Evolutionary conservation across 53 echinoderm and acorn worm genomes (phyloP).

Genomic region (Luidia sarsii): DNA sequence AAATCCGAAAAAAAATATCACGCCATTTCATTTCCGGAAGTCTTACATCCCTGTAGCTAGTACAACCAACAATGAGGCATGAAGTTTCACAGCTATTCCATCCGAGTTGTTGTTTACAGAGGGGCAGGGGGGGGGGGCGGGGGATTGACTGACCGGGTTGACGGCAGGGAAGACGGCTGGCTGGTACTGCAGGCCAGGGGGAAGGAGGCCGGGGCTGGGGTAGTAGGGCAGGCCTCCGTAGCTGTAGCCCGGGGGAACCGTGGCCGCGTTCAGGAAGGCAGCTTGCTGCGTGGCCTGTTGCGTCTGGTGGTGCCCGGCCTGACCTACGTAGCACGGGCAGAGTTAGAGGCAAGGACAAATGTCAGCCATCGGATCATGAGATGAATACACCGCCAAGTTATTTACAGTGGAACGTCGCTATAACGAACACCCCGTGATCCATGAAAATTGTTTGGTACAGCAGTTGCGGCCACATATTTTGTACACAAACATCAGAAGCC

Average conservation of each 20-base stretch:
- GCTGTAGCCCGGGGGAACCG: slow-evolving; percentile 91
- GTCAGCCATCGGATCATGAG: not conserved
- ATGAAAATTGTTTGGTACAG: too few species aligned
- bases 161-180: slow-evolving; percentile 93
- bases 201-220: slow-evolving; percentile 71
- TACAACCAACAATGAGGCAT: too few species aligned
- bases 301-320: slow-evolving; percentile 89
- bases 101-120: not conserved
- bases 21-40: too few species aligned
- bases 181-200: slow-evolving; percentile 87
- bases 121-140: too few species aligned
- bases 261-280: slow-evolving; percentile 86
- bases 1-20: too few species aligned
- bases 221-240: slow-evolving; percentile 95
- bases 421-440: too few species aligned
- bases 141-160: slow-evolving; percentile 63
- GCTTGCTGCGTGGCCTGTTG: slow-evolving; percentile 85
- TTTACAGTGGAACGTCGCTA: too few species aligned
- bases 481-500: too few species aligned
- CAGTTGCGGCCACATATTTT: too few species aligned
- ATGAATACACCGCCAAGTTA: not conserved
- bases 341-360: not conserved
- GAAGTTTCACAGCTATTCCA: too few species aligned
- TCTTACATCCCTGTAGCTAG: too few species aligned
- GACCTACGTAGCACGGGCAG: slow-evolving; percentile 26